Conservation (phyloP, 2,888 invertebrate species). For the Eristalis tenax region DNA sequence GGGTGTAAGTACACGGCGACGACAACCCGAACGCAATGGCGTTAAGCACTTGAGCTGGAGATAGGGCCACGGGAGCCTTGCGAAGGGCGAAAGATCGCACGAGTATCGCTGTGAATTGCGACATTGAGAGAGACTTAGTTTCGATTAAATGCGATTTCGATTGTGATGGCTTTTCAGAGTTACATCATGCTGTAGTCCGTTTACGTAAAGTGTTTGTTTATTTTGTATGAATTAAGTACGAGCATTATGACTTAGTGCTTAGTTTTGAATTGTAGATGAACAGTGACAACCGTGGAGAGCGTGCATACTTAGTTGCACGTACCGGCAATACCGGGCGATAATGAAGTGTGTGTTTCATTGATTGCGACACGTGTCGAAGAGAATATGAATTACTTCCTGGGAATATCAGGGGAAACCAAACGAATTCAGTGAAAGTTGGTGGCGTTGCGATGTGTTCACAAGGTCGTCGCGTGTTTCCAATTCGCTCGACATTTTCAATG, state of each 20-base stretch:
- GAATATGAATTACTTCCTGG: not conserved
- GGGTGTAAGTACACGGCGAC: not conserved
- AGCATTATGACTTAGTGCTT: not conserved
- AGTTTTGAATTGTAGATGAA: not conserved
- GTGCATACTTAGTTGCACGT: not conserved
- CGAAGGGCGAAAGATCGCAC: not conserved
- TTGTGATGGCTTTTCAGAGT: not conserved
- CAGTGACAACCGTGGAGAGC: not conserved
- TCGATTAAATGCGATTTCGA: not conserved
- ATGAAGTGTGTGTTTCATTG: not conserved
- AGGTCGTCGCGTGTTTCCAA: not conserved
- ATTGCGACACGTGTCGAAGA: not conserved
- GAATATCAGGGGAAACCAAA: not conserved
- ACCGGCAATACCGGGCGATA: not conserved
- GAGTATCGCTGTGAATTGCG: not conserved
- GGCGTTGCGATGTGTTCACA: not conserved
- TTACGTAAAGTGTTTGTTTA: not conserved
- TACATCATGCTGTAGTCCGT: not conserved
- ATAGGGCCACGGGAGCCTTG: not conserved
- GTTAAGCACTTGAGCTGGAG: not conserved
- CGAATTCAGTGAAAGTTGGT: not conserved
- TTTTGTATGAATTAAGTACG: not conserved
- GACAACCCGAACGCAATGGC: not conserved
- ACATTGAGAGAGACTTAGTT: not conserved
- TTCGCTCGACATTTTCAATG: too few species aligned